phyloP scores from a whole-genome alignment of 2,888 invertebrate species.

The Conchocele bisecta region DNA sequence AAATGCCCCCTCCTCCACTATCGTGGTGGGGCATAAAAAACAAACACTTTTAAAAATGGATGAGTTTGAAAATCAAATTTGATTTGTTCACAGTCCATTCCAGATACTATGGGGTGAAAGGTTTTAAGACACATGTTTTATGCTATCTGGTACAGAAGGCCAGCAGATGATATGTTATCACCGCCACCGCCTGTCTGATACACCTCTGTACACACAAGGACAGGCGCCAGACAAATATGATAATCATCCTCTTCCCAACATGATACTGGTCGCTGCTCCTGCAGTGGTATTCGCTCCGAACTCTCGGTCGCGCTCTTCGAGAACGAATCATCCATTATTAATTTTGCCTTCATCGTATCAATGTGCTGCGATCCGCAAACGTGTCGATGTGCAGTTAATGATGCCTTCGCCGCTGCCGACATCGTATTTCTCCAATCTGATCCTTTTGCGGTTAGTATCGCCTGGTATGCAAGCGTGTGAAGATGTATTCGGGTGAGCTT shows the following conservation, averaged over 20 bases:
- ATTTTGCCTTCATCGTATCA: constrained; percentile 85
- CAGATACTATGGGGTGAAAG: too few species aligned
- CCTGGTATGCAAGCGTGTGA: constrained; percentile 94
- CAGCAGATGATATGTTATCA: constrained; percentile 94
- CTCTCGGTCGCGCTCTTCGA: constrained; percentile 86
- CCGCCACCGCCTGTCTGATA: constrained; percentile 93
- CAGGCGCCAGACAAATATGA: constrained; percentile 92
- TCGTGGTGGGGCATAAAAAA: too few species aligned
- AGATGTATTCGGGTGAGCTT: constrained; percentile 90
- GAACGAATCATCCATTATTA: constrained; percentile 93
- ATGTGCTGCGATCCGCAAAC: constrained; percentile 88
- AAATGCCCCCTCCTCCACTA: too few species aligned
- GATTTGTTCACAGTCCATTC: too few species aligned
- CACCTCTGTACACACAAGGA: constrained; percentile 91
- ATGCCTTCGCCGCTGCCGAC: constrained; percentile 92
- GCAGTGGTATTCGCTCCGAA: constrained; percentile 86
- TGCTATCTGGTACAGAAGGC: constrained; percentile 85
- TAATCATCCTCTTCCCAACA: constrained; percentile 90
- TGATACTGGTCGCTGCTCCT: constrained; percentile 89
- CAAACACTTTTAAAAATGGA: too few species aligned
- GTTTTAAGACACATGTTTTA: too few species aligned
- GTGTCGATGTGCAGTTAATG: constrained; percentile 91
- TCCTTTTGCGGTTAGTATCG: constrained; percentile 88
- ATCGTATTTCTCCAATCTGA: constrained; percentile 89
- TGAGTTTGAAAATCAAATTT: too few species aligned